phyloP scores from a whole-genome alignment of 2,113 vertebrate species.

The Nanorana parkeri region DNA sequence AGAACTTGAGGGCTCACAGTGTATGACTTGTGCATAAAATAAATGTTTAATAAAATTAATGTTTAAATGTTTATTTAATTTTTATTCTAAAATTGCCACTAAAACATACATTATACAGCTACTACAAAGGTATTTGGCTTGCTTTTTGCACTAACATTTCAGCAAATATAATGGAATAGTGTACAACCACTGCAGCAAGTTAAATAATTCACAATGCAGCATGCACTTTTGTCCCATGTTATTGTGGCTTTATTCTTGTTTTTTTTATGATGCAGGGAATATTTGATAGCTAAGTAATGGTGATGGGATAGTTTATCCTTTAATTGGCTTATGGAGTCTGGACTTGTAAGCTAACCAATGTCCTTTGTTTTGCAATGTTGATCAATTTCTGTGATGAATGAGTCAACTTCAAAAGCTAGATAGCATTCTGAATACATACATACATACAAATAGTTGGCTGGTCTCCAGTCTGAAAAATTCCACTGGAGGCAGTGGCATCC shows the following conservation, averaged over 20 bases:
- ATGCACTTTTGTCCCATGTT: neutral
- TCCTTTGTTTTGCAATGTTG: constrained; percentile 59
- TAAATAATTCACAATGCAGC: neutral
- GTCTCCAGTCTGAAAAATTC: no score
- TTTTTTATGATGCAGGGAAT: constrained; percentile 12
- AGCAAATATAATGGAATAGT: neutral
- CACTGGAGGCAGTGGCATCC: no score
- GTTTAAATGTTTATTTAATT: neutral
- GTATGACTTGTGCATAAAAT: no score
- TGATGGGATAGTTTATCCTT: constrained; percentile 32
- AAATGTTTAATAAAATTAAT: no score
- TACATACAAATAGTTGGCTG: no score
- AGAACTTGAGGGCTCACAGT: no score
- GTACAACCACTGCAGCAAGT: no score
- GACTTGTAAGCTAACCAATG: constrained; percentile 68
- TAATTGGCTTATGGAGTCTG: constrained; percentile 63
- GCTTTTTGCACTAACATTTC: neutral
- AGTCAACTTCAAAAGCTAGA: constrained; percentile 64
- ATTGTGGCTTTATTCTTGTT: constrained; percentile 13
- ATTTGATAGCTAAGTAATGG: constrained; percentile 22
- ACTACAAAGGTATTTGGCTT: neutral
- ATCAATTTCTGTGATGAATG: constrained; percentile 67
- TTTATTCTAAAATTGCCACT: neutral
- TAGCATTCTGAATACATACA: constrained; percentile 65
- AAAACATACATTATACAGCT: neutral